Base-by-base conservation (phyloP, 2,797 vertebrate genomes). In the Sebastiscus tertius region DNA sequence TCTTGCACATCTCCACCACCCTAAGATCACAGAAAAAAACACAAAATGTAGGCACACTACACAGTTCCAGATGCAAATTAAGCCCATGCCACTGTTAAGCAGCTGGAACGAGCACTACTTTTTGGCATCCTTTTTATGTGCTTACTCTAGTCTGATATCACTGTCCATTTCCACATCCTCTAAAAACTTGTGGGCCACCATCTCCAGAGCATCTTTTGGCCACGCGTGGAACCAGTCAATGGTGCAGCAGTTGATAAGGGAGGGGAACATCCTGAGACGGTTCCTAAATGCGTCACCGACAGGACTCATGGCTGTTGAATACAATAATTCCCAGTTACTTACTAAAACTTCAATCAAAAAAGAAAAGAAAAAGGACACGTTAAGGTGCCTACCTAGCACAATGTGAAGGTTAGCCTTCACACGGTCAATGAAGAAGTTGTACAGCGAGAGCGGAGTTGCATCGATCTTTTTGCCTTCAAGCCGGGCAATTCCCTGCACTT, bases 181-280 rank as follows among this genome's bases (percentile, higher is more conserved):
- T 29, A 99, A 93, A 87, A 98, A 98, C 75, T 97, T 98, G 89
- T 97, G 94, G 72, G 98, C 98, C 77, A 99, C 98, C 97, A 98
- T 96, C 91, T 99, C 97, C 78, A 99, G 93, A 65, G 98, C 98
- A 78, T 99, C 98, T 1, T 94, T 94, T 52, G 98, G 98, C 98
- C 98, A 99, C 8, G 94, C 92, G 63, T 97, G 97, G 94, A 99
- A 99, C 98, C 98, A 99, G 75, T 99, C 97, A 72, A 99, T 98
- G 22, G 98, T 99, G 86, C 98, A 99, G 92, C 98, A 99, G 91
- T 98, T 99, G 89, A 98, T 98, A 54, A 99, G 94, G 0, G 98
- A 99, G 5, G 98, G 98, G 87, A 99, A 99, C 97, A 98, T 98
- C 59, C 97, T 93, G 10, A 99, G 93, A 27, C 97, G 97, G 89